Conservation (phyloP, 2,888 invertebrate genomes). For the Gortyna flavago region DNA sequence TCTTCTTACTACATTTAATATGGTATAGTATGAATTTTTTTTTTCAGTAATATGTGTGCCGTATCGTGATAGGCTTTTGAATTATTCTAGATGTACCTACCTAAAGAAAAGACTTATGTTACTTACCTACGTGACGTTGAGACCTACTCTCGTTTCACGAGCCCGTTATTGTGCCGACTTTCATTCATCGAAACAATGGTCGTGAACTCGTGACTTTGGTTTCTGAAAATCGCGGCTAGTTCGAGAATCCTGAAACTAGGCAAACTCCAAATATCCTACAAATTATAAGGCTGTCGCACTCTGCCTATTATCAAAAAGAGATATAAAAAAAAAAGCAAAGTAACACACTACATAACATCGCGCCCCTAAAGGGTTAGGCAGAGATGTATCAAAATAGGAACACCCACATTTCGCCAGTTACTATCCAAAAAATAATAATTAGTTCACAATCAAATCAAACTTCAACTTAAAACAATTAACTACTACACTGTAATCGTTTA, state of each 20-base stretch:
- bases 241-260: background rate
- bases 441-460: background rate
- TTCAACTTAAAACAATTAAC: background rate
- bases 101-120: background rate
- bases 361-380: no score
- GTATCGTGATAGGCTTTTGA: slow-evolving; percentile 4
- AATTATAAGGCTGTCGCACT: background rate
- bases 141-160: slow-evolving; percentile 1
- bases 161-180: background rate
- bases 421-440: background rate
- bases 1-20: no score
- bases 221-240: background rate
- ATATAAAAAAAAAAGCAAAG: background rate
- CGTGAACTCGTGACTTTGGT: background rate
- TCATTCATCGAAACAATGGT: slow-evolving; percentile 12
- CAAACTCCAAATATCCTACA: background rate
- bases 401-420: background rate
- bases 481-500: slow-evolving; percentile 14
- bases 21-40: no score
- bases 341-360: background rate
- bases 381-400: no score
- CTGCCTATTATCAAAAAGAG: background rate
- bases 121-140: background rate
- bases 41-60: no score
- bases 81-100: background rate